Conservation (phyloP, 2,888 invertebrate genomes). For the Torymus texanus region DNA sequence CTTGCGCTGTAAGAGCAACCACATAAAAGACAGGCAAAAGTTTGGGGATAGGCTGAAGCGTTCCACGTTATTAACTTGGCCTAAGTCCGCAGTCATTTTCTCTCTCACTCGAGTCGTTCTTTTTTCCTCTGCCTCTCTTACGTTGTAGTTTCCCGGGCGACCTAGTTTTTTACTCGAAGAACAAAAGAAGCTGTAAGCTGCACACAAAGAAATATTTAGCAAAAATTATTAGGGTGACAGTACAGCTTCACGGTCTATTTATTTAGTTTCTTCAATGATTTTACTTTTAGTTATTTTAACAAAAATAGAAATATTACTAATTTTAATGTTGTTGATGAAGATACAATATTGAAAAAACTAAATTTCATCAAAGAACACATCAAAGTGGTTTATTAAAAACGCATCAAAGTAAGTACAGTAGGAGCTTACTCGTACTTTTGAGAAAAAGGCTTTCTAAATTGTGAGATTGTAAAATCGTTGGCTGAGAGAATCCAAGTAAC, state of each 20-base stretch:
- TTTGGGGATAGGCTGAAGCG: constrained; percentile 12
- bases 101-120: constrained; percentile 8
- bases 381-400: no score
- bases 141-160: constrained; percentile 6
- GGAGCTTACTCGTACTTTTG: no score
- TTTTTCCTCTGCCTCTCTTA: constrained; percentile 1
- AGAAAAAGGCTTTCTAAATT: no score
- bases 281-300: no score
- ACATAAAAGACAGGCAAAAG: constrained; percentile 7
- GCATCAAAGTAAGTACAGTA: no score
- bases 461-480: no score
- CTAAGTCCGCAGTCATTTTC: constrained; percentile 18
- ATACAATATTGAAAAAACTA: no score
- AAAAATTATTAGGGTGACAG: constrained; percentile 9
- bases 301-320: no score
- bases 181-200: background rate
- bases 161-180: constrained; percentile 1
- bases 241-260: background rate
- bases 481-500: no score
- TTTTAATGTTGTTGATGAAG: no score
- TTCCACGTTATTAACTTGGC: constrained; percentile 41
- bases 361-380: no score
- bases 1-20: background rate
- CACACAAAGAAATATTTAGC: constrained; percentile 7
- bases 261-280: no score